phyloP scores from a whole-genome alignment of 2,797 vertebrate genomes.

The Cynopterus sphinx region DNA sequence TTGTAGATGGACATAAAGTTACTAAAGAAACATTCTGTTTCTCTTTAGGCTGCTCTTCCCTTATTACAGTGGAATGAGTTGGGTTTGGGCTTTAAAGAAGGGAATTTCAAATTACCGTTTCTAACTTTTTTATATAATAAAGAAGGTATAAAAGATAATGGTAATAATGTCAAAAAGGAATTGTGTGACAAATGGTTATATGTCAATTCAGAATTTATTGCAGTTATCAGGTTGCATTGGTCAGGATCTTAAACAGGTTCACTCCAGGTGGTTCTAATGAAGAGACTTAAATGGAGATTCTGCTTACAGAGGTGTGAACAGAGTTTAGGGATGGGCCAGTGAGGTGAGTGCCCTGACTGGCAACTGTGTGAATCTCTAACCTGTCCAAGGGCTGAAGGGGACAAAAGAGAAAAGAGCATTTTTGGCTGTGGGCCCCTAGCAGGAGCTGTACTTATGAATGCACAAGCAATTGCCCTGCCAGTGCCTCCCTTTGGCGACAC shows the following conservation, averaged over 20 bases:
- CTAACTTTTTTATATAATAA: slow-evolving; percentile 2
- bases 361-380: not conserved
- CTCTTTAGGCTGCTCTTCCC: not conserved
- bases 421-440: not conserved
- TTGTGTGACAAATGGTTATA: slow-evolving; percentile 10
- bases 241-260: not conserved
- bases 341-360: not conserved
- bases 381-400: accelerated
- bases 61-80: not conserved
- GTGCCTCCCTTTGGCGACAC: not conserved
- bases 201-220: slow-evolving; percentile 53
- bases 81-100: not conserved
- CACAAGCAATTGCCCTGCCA: not conserved
- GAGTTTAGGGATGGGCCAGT: not conserved
- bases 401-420: not conserved
- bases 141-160: not conserved
- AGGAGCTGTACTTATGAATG: not conserved
- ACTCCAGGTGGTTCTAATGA: not conserved
- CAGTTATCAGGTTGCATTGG: slow-evolving; percentile 26
- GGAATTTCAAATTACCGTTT: slow-evolving; percentile 46
- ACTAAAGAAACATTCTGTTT: slow-evolving; percentile 8
- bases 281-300: not conserved
- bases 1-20: not conserved
- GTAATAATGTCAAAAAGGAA: slow-evolving; percentile 28
- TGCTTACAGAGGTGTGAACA: not conserved